Percentiles rank a stretch among this genome's conserved stretches.
Evolutionary conservation across 2,888 invertebrate genomes (phyloP).

Genomic region (Sussaba pulchella): DNA sequence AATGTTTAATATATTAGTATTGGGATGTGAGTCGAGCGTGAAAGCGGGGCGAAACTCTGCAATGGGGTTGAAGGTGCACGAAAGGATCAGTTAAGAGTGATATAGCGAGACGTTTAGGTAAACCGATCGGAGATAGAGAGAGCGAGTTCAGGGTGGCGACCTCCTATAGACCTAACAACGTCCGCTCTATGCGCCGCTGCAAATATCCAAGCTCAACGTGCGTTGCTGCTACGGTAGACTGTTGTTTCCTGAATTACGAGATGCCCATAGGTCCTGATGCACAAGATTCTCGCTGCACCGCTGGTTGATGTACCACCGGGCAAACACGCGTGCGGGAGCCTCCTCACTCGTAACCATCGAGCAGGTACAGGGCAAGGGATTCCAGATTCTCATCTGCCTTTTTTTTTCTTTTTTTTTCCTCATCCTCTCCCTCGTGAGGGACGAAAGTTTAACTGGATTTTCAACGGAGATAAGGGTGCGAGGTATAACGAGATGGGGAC

Average conservation of each 20-base stretch:
- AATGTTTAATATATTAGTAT: conserved; percentile 10
- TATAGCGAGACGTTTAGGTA: conserved; percentile 79
- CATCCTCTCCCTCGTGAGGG: conserved; percentile 45
- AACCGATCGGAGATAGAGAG: conserved; percentile 80
- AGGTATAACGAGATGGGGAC: not conserved
- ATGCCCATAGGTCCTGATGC: not conserved
- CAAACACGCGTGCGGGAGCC: conserved; percentile 54
- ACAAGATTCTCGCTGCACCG: conserved; percentile 25
- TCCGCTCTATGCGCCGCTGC: conserved; percentile 16
- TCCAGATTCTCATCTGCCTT: conserved; percentile 66
- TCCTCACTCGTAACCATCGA: conserved; percentile 7
- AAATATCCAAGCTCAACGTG: conserved; percentile 23
- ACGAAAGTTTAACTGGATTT: conserved; percentile 45
- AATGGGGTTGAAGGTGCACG: conserved; percentile 54
- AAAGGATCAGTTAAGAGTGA: conserved; percentile 80
- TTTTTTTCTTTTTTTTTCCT: conserved; percentile 17
- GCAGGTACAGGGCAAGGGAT: conserved; percentile 58
- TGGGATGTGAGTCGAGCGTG: conserved; percentile 50
- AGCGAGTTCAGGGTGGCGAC: conserved; percentile 69
- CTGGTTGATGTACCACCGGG: conserved; percentile 39
- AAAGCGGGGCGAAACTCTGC: conserved; percentile 66
- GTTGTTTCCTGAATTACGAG: conserved; percentile 71
- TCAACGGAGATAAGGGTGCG: conserved; percentile 11
- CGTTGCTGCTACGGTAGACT: conserved; percentile 19
- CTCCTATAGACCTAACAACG: conserved; percentile 53